These are phyloP conservation scores for silkworm (Bombyx mori) DNA, from an alignment of 1,140 invertebrate species.

Conservation along the genomic window ASM3026992v2 NC_085122.1:10265001-10265500, in stretches of 20 bases:
- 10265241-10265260: conserved; percentile 1
- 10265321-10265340: too few species aligned
- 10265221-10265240: background rate
- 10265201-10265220: background rate
- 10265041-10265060: conserved; percentile 35
- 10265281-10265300: too few species aligned
- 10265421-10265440: too few species aligned
- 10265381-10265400: too few species aligned
- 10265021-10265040: conserved; percentile 36
- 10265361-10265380: too few species aligned
- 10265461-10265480: too few species aligned
- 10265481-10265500: too few species aligned
- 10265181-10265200: conserved; percentile 1
- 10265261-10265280: background rate
- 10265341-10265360: too few species aligned
- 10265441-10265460: too few species aligned
- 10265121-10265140: conserved; percentile 31
- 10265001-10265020: conserved; percentile 36
- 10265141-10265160: conserved; percentile 17
- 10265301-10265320: too few species aligned
- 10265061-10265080: conserved; percentile 32
- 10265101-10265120: conserved; percentile 10
- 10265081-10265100: background rate
- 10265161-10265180: conserved; percentile 9
- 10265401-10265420: too few species aligned